Evolutionary conservation across 1,140 invertebrate species (phyloP), one percentile per base, ranked within the genome.

Genomic region (Cydia splendana): DNA sequence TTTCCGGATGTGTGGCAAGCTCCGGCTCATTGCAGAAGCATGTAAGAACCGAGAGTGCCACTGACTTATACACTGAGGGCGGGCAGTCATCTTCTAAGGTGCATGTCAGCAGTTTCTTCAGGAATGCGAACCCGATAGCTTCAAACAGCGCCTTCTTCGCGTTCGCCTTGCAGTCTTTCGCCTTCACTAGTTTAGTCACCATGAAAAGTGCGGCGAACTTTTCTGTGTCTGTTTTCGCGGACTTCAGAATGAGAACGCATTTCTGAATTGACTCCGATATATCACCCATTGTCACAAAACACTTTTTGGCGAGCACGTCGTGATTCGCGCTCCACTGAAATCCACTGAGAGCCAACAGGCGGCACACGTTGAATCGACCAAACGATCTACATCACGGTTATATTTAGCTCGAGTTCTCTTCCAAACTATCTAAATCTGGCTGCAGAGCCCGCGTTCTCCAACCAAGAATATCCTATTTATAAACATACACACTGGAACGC

Each of bases 161-260:
- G 10, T 93, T 89, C 2, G 95, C 88, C 77, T 95, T 95, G 84
- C 97, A 96, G 81, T 98, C 96, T 84, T 96, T 96, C 75, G 95
- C 95, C 88, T 97, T 97, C 7, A 98, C 95, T 73, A 98, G 86
- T 90, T 98, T 98, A 0, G 97, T 98, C 34, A 98, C 97, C 95
- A 98, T 96, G 87, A 98, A 98, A 2, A 98, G 93, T 0, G 96
- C 97, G 7, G 97, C 97, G 91, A 98, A 98, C 91, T 98, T 98
- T 92, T 98, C 97, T 0, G 97, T 98, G 90, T 98, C 97, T 83
- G 95, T 96, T 76, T 95, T 95, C 0, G 97, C 96, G 82, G 94
- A 94, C 87, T 97, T 96, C 75, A 98, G 90, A 75, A 97, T 95
- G 24, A 94, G 94, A 71, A 96, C 95, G 89, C 97, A 98, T 93